phyloP scores from a whole-genome alignment of 2,797 vertebrate species.

The Esox masquinongy region DNA sequence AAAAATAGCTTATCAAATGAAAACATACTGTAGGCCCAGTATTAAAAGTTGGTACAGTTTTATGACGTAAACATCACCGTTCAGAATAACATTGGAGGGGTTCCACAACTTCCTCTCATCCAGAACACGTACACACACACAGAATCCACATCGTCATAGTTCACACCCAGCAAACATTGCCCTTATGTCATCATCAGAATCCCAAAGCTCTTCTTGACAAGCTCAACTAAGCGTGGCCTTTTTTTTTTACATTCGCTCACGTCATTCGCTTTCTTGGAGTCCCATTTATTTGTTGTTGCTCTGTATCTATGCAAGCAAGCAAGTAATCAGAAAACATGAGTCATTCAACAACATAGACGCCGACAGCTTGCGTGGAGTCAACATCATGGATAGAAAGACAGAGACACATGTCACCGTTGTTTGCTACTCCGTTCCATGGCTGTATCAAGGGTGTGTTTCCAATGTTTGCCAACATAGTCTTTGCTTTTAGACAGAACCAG shows the following conservation, averaged over 20 bases:
- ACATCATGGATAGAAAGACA: slow-evolving; percentile 31
- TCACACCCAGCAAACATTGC: slow-evolving; percentile 6
- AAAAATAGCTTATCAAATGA: background rate
- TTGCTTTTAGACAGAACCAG: slow-evolving; percentile 32
- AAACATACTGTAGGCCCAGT: background rate
- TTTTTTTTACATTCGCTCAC: slow-evolving; percentile 20
- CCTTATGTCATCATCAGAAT: slow-evolving; percentile 25
- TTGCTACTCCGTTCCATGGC: slow-evolving; percentile 26
- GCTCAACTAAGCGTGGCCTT: slow-evolving; percentile 36
- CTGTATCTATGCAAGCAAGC: slow-evolving; percentile 67
- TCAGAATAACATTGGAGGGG: slow-evolving; percentile 16
- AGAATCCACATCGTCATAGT: slow-evolving; percentile 23
- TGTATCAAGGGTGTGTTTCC: too few species aligned
- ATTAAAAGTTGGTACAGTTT: slow-evolving; percentile 9
- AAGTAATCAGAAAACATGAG: slow-evolving; percentile 71
- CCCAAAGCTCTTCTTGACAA: slow-evolving; percentile 25
- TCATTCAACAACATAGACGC: slow-evolving; percentile 65
- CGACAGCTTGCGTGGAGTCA: slow-evolving; percentile 53
- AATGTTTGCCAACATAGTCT: slow-evolving; percentile 21
- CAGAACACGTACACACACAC: background rate
- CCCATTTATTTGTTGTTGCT: slow-evolving; percentile 59
- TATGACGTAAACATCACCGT: slow-evolving; percentile 36
- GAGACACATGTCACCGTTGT: slow-evolving; percentile 29
- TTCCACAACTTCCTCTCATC: background rate
- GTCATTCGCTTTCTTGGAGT: slow-evolving; percentile 34